Evolutionary conservation across 2,888 invertebrate genomes (phyloP).

Genomic region (Thysanoteuthis rhombus): DNA sequence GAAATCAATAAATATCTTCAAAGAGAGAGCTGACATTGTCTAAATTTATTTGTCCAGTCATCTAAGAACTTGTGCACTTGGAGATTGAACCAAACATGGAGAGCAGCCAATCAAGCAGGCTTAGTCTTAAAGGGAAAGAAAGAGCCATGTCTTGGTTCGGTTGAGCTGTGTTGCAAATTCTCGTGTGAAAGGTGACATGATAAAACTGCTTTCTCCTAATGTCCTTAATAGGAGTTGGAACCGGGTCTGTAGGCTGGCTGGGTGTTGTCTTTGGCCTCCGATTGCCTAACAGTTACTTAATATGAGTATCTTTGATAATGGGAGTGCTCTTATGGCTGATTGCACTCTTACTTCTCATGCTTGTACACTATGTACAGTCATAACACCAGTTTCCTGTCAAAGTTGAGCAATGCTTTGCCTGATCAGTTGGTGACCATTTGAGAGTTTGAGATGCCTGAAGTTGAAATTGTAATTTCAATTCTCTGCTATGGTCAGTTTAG

Average conservation of each 20-base stretch:
- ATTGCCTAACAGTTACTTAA: neutral
- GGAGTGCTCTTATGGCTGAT: neutral
- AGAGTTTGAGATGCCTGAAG: neutral
- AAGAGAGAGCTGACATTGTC: constrained; percentile 12
- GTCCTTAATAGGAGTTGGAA: neutral
- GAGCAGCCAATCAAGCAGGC: neutral
- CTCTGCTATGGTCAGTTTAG: neutral
- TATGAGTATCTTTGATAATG: neutral
- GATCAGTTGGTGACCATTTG: neutral
- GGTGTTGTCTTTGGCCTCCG: neutral
- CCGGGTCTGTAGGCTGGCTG: neutral
- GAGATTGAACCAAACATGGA: neutral
- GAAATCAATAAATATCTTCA: constrained; percentile 12
- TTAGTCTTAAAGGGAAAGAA: neutral
- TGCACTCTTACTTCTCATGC: too few species aligned
- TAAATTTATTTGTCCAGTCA: constrained; percentile 12
- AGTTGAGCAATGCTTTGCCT: neutral
- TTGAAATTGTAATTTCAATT: neutral
- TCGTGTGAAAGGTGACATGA: neutral
- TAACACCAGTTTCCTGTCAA: neutral
- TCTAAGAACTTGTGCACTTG: neutral
- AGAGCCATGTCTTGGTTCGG: neutral
- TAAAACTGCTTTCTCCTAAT: neutral
- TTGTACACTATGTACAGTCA: neutral
- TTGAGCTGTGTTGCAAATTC: neutral